Conservation (phyloP, 2,888 invertebrate genomes). For the Cheilosia grossa region DNA sequence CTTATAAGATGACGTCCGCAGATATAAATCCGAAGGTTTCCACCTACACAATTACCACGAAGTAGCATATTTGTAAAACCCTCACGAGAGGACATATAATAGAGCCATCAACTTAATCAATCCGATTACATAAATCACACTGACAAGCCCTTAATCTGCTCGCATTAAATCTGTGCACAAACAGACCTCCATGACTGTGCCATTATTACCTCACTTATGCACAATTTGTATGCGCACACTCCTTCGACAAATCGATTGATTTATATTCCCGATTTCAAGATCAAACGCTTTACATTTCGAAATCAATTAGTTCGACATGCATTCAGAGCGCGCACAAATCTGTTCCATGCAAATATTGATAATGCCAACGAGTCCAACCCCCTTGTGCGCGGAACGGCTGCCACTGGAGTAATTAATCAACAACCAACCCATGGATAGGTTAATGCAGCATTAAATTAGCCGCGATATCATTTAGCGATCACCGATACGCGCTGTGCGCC, state of each 20-base stretch:
- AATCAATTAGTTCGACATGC: slow-evolving; percentile 17
- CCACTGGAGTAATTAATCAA: slow-evolving; percentile 45
- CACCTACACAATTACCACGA: too few species aligned
- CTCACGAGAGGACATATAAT: too few species aligned
- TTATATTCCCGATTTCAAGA: slow-evolving; percentile 36
- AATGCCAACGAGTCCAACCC: slow-evolving; percentile 10
- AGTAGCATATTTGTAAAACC: too few species aligned
- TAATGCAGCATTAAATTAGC: slow-evolving; percentile 23
- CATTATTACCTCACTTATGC: slow-evolving; percentile 11
- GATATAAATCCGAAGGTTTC: too few species aligned
- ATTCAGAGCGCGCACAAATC: slow-evolving; percentile 6
- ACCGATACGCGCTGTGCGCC: not conserved
- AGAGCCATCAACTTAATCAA: too few species aligned
- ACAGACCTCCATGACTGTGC: slow-evolving; percentile 3
- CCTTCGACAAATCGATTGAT: slow-evolving; percentile 32
- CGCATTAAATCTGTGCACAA: not conserved
- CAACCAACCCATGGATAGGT: slow-evolving; percentile 22
- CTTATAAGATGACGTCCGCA: too few species aligned
- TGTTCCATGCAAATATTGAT: slow-evolving; percentile 23
- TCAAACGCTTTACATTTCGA: slow-evolving; percentile 12
- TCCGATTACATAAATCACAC: too few species aligned
- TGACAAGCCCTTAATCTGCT: not conserved
- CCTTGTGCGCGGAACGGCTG: slow-evolving; percentile 18
- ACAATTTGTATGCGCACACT: slow-evolving; percentile 19
- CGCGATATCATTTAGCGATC: slow-evolving; percentile 17